Evolutionary conservation across 1,140 invertebrate genomes (phyloP), one percentile per base, ranked within the genome.

Genomic region (Hypsibius dujardini): DNA sequence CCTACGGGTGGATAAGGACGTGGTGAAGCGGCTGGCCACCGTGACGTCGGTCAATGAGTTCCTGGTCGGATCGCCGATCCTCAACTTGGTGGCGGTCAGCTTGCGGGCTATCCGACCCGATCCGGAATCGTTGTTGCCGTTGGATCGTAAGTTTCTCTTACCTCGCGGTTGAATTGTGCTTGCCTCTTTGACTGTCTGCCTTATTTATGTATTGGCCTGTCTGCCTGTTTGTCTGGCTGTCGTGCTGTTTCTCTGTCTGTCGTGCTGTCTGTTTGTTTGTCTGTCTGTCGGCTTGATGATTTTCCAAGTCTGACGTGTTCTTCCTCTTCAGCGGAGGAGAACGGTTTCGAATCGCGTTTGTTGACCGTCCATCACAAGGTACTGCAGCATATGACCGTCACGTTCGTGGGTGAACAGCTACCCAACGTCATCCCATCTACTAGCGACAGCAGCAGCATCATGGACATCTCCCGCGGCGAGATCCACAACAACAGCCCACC

Each of bases 301-400:
- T n/a, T n/a, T n/a, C n/a, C n/a, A n/a, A n/a, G n/a, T n/a, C n/a
- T n/a, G n/a, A n/a, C n/a, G n/a, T n/a, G n/a, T n/a, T 56, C 7
- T 56, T 7, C n/a, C 7, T 56, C n/a, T 56, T 7, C 50, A 56
- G 50, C 50, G n/a, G 50, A 56, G 3, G 62, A 67, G 42, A 67
- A 67, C 62, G 62, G 62, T 14, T 67, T 67, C 45, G 62, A 67
- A 42, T 7, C 62, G 12, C 62, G 42, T 3, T 67, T 67, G 62
- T 14, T 67, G 62, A 67, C 62, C 3, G 3, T 67, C 12, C 62
- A 67, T 42, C 45, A 12, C 7, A 7, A 67, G 3, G 3, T 67
- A 42, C 42, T 67, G 7, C 62, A 67, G 62, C 62, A 67, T 3
- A 67, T 67, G 62, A 14, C 7, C 42, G 42, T 67, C 3, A 42